A percentile compares a stretch with the other conserved stretches of the same genome.
Evolutionary conservation across 1,140 invertebrate genomes (phyloP).

Genomic region (Delia radicum): DNA sequence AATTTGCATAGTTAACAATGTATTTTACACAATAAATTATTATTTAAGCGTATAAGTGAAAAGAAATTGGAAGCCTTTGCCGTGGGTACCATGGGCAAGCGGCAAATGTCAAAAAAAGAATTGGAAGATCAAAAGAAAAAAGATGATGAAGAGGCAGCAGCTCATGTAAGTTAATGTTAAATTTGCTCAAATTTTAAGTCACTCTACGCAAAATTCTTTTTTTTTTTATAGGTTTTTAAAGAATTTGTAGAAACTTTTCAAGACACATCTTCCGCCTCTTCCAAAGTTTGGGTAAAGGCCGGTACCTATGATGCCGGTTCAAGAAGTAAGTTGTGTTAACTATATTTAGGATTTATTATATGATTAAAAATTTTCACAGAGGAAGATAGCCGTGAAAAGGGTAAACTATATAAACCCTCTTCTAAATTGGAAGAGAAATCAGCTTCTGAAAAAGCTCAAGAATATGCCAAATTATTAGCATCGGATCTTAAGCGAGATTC

Average conservation of each 20-base stretch:
- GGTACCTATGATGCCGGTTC: constrained; percentile 94
- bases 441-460: constrained; percentile 63
- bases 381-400: constrained; percentile 86
- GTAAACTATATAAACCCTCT: constrained; percentile 91
- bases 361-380: constrained; percentile 56
- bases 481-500: constrained; percentile 61
- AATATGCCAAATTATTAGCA: constrained; percentile 71
- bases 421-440: constrained; percentile 69
- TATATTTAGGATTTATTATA: not conserved
- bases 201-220: not conserved
- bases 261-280: constrained; percentile 71
- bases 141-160: constrained; percentile 84
- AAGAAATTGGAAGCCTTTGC: constrained; percentile 81
- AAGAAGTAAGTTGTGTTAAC: constrained; percentile 67
- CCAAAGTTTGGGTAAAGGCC: constrained; percentile 95
- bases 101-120: constrained; percentile 79
- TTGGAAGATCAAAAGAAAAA: constrained; percentile 84
- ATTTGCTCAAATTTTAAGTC: not conserved
- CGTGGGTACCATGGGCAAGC: constrained; percentile 80
- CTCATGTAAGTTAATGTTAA: constrained; percentile 57
- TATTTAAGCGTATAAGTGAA: constrained; percentile 65
- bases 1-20: not conserved
- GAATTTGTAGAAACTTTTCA: constrained; percentile 98
- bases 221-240: constrained; percentile 77
- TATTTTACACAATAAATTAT: not conserved